Base-by-base conservation (phyloP, 2,797 vertebrate genomes). In the Petrocephalus sullivani region DNA sequence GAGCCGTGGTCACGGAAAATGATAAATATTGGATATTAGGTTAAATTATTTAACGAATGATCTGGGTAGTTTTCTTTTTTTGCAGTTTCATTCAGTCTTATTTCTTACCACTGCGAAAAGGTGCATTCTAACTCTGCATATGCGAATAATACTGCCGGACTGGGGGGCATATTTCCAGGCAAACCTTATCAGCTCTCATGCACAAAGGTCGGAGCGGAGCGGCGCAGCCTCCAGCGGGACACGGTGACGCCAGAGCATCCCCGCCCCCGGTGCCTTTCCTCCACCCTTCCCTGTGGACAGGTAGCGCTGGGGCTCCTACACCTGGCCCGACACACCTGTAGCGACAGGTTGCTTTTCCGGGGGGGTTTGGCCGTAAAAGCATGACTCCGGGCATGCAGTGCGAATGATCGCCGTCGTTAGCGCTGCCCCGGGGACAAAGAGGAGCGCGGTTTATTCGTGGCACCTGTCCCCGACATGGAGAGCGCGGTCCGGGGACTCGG, bases 401-500 rank as follows among this genome's bases (percentile, higher is more conserved):
- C 28, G 58, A 16, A 53, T 86, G 1, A 16, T 14, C 49, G 46
- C 46, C 3, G 46, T 51, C 4, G 53, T 49, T 54, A 83, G 53
- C 21, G 19, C 21, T 49, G 46, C 37, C 81, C 21, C n/a, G 51
- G 51, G 51, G n/a, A 82, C 78, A 82, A 82, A 51, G 37, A 46
- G 37, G 78, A 82, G 41, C 6, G 7, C 49, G 21, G 9, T 82
- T 82, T 46, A 82, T 82, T 28, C n/a, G n/a, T 82, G 41, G 46
- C 37, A 82, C 46, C 41, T 83, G 86, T 71, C n/a, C 85, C 37
- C 58, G 87, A 88, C 89, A 95, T 94, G 95, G 95, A 95, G 1
- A 91, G 90, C 0, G 89, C 9, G 0, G 89, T 91, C 78, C 89
- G 92, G 46, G 95, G 96, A 23, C 92, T 97, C 91, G 97, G 97